Evolutionary conservation across 2,113 vertebrate genomes (phyloP).

Genomic region (Neodon shergylaensis): DNA sequence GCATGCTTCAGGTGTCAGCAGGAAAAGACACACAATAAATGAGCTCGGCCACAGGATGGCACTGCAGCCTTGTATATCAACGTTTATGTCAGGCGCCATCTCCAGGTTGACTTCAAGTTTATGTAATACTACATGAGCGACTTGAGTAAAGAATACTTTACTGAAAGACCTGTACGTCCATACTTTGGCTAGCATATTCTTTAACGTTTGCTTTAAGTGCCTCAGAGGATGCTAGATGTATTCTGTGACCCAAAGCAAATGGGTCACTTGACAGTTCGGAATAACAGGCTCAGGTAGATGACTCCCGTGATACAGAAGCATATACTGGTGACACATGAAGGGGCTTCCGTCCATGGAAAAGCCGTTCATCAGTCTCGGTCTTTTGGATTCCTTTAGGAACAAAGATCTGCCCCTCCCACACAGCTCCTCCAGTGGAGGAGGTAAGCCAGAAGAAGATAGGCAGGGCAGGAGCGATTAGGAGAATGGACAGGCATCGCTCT

Average conservation of each 20-base stretch:
- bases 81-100: background rate
- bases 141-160: background rate
- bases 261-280: background rate
- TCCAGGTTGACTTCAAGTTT: background rate
- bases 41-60: conserved; percentile 81
- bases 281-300: background rate
- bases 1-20: accelerated
- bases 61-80: conserved; percentile 56
- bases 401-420: background rate
- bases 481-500: background rate
- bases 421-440: background rate
- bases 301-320: background rate
- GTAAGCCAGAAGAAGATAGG: background rate
- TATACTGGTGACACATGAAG: background rate
- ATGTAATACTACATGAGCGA: background rate
- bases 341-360: background rate
- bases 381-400: background rate
- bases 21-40: background rate
- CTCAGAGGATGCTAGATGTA: background rate
- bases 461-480: background rate
- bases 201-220: background rate
- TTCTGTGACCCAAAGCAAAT: background rate
- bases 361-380: background rate
- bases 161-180: background rate
- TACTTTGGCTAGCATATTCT: background rate